Evolutionary conservation across 1,140 invertebrate species (phyloP).

Genomic region (Drosophila sechellia): DNA sequence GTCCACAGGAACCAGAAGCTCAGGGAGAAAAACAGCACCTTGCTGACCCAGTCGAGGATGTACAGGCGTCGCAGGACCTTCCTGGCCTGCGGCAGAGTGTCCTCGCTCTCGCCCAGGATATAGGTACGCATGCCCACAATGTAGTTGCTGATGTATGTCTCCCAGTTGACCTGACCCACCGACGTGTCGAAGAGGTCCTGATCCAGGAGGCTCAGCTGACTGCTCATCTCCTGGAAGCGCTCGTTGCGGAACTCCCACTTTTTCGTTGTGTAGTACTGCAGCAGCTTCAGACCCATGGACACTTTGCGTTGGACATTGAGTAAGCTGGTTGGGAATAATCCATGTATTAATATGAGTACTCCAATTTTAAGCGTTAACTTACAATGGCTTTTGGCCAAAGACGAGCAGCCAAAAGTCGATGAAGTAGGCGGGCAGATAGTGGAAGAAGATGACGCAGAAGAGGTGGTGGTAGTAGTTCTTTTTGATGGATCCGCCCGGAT

Average conservation of each 20-base stretch:
- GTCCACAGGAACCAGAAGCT: slow-evolving; percentile 84
- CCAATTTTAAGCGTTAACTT: slow-evolving; percentile 79
- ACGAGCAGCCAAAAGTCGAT: slow-evolving; percentile 89
- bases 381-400: slow-evolving; percentile 92
- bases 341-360: not conserved
- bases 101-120: slow-evolving; percentile 91
- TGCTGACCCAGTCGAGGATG: slow-evolving; percentile 85
- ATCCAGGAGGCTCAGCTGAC: slow-evolving; percentile 87
- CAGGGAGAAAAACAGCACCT: slow-evolving; percentile 78
- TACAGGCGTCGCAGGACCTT: slow-evolving; percentile 86
- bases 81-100: slow-evolving; percentile 89
- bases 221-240: slow-evolving; percentile 87
- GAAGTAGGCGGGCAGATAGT: slow-evolving; percentile 92
- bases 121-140: slow-evolving; percentile 90
- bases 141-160: slow-evolving; percentile 89
- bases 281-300: slow-evolving; percentile 87
- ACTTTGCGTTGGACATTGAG: slow-evolving; percentile 88
- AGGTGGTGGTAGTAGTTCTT: slow-evolving; percentile 88
- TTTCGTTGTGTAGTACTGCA: slow-evolving; percentile 95
- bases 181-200: slow-evolving; percentile 87
- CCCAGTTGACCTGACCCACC: slow-evolving; percentile 87
- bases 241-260: slow-evolving; percentile 93
- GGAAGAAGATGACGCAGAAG: slow-evolving; percentile 89
- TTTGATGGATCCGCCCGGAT: slow-evolving; percentile 91
- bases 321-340: slow-evolving; percentile 85